Percentiles rank a stretch among this genome's conserved stretches.
phyloP scores from a whole-genome alignment of 2,888 invertebrate species.

The Ditula angustiorana region DNA sequence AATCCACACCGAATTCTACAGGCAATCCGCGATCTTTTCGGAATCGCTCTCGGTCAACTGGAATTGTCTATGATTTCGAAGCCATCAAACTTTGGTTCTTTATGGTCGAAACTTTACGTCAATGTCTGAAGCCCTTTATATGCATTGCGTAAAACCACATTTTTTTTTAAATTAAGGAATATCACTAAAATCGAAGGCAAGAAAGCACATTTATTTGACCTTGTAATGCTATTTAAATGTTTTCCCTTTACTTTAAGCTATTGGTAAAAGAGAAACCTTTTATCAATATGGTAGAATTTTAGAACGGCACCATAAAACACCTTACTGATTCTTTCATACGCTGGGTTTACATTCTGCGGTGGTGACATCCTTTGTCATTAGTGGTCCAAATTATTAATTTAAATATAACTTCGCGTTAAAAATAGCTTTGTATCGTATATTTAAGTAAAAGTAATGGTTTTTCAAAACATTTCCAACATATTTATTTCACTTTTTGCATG shows the following conservation, averaged over 20 bases:
- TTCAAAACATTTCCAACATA: neutral
- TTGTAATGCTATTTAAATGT: neutral
- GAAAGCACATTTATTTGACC: neutral
- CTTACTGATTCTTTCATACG: slow-evolving; percentile 20
- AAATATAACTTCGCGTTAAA: neutral
- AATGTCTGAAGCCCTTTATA: slow-evolving; percentile 9
- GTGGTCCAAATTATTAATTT: slow-evolving; percentile 16
- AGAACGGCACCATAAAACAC: slow-evolving; percentile 8
- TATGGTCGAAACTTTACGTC: slow-evolving; percentile 42
- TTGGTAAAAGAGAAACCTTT: neutral
- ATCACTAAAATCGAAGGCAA: neutral
- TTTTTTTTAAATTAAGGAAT: neutral
- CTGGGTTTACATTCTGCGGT: slow-evolving; percentile 47
- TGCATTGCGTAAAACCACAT: neutral
- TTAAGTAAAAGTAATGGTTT: neutral
- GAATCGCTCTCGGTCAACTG: slow-evolving; percentile 69
- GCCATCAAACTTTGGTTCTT: slow-evolving; percentile 72
- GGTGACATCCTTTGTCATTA: slow-evolving; percentile 62
- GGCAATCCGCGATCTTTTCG: slow-evolving; percentile 81
- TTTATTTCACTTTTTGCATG: neutral
- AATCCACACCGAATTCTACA: slow-evolving; percentile 84
- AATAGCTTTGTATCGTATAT: neutral
- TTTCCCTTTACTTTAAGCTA: neutral
- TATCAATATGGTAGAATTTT: neutral
- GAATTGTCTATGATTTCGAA: slow-evolving; percentile 75